Evolutionary conservation across 2,113 vertebrate genomes (phyloP).

Genomic region (Poicephalus meyeri): DNA sequence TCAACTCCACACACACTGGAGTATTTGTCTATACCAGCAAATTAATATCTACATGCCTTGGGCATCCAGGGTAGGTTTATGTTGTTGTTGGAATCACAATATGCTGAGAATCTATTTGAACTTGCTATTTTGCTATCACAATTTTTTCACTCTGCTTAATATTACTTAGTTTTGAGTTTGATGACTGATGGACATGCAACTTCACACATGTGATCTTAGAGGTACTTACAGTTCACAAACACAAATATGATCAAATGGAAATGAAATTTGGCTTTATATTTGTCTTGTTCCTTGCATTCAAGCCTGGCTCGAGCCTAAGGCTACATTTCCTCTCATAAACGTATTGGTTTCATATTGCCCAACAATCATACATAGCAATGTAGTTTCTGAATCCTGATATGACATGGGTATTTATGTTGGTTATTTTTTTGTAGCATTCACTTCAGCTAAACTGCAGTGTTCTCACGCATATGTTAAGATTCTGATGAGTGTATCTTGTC

Average conservation of each 20-base stretch:
- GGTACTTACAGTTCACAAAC: background rate
- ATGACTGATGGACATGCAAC: background rate
- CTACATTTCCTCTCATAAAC: background rate
- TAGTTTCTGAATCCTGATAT: background rate
- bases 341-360: background rate
- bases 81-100: background rate
- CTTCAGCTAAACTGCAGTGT: background rate
- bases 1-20: background rate
- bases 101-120: background rate
- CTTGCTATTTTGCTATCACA: background rate
- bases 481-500: background rate
- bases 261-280: background rate
- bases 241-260: background rate
- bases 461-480: background rate
- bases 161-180: background rate
- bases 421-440: background rate
- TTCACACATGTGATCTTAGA: background rate
- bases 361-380: background rate
- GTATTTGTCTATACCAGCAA: background rate
- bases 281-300: background rate
- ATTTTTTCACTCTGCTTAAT: background rate
- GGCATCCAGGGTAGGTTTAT: background rate
- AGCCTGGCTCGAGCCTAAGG: background rate
- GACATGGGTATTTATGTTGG: rapidly evolving
- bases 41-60: background rate